Evolutionary conservation across 2,888 invertebrate species (phyloP), one percentile per base, ranked within the genome.

Genomic region (Andrena flavipes): DNA sequence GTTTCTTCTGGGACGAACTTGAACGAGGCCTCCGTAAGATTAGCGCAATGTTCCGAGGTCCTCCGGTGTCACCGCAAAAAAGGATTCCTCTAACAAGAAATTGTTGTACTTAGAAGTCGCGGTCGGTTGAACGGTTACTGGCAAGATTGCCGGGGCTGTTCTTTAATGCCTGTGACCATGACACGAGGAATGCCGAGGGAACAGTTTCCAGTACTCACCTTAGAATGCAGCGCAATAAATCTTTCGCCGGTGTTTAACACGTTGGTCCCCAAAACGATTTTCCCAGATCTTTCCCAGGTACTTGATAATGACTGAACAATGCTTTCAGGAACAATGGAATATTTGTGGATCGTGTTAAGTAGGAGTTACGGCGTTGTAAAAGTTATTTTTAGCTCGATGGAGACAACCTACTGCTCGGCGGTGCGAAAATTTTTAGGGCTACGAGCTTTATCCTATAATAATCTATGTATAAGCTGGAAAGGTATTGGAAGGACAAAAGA

Each of bases 11-110:
- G 16, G 20, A 23, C 35, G 42, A 62, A 49, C 26, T 51, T 49
- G 75, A 65, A 65, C 69, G 69, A 68, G 70, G 69, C 65, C 69
- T 72, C 54, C 20, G 2, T 20, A 42, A 78, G 71, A 84, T 78
- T 74, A 75, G 49, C 67, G 62, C 72, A n/a, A 77, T 59, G 54
- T 60, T 49, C 42, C 23, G 67, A 26, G n/a, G 33, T 63, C 30
- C 7, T 23, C 35, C n/a, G n/a, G 67, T 33, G 62, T 48, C 42
- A 29, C 35, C 54, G 67, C 69, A 82, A 84, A 78, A 78, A 81
- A 65, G 56, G 72, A 69, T 78, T 51, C 64, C 65, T 13, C 72
- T 62, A 72, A 42, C 75, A 72, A 84, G 84, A 83, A 83, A 72
- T 78, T 62, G 82, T 76, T 74, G 51, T 48, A 56, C 73, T 42